Base-by-base conservation (phyloP, 2,797 vertebrate genomes). In the Poecile montanus region DNA sequence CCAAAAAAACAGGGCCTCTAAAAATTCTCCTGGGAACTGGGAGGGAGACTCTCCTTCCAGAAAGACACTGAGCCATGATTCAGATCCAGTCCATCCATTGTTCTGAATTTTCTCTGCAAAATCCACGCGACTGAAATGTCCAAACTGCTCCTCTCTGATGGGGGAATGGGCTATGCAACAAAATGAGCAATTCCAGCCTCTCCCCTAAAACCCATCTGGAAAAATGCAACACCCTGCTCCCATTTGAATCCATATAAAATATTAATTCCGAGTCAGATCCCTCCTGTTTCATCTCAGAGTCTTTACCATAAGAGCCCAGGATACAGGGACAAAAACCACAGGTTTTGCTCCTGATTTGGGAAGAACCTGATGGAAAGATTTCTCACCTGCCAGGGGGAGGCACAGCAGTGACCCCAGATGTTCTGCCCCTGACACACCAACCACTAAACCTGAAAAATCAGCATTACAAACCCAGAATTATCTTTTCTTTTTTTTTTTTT, bases 311-410 rank as follows among this genome's bases (percentile, higher is more conserved):
- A 22, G n/a, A 90, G 54, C 30, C 16, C 57, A 11, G 32, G 32
- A 50, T 40, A 7, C 45, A 27, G 1, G 13, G 1, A 6, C 9
- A 8, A 10, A 45, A 57, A 0, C 4, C 16, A 2, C 1, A 3
- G 47, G 54, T 17, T 25, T 36, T 22, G 22, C 51, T 73, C 14
- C 36, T 34, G 65, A 6, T 67, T 48, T 40, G 71, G 47, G 40
- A 75, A 73, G 60, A 45, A 44, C 5, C 53, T 7, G 9, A 4
- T 1, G 45, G 6, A 23, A 74, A 60, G 4, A 56, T 34, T 71
- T n/a, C 4, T 47, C 19, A 27, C 20, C n/a, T 38, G 47, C 80
- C 47, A 11, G n/a, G 54, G 85, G 88, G 70, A 75, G 77, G 42
- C 26, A n/a, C 16, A 18, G 38, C 79, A n/a, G 89, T 3, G 73